Percentiles rank a stretch among this genome's conserved stretches.
Evolutionary conservation across 2,888 invertebrate species (phyloP).

Genomic region (Melanostoma mellinum): DNA sequence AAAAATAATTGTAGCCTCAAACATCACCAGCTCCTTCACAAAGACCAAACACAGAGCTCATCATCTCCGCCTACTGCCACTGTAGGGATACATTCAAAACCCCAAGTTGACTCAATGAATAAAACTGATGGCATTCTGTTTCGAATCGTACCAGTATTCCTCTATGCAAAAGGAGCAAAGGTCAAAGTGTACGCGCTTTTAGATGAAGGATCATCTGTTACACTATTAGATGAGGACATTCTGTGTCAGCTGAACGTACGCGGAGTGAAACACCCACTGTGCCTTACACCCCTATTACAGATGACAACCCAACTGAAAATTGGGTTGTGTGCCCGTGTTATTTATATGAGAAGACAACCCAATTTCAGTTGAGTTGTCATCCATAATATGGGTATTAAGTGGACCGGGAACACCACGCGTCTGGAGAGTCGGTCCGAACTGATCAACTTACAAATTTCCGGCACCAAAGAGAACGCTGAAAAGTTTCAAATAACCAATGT

Average conservation of each 20-base stretch:
- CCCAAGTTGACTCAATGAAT: background rate
- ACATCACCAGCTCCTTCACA: slow-evolving; percentile 23
- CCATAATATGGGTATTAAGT: too few species aligned
- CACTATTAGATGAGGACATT: background rate
- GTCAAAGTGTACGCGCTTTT: background rate
- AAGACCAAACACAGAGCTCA: background rate
- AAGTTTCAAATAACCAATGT: background rate
- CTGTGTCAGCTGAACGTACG: background rate
- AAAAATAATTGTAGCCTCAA: slow-evolving; percentile 5
- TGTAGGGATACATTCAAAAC: background rate
- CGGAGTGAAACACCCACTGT: background rate
- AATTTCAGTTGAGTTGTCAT: too few species aligned
- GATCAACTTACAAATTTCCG: slow-evolving; percentile 7
- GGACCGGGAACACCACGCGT: background rate
- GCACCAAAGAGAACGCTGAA: background rate
- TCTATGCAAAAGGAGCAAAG: background rate
- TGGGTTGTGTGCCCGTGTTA: too few species aligned
- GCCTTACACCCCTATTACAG: too few species aligned
- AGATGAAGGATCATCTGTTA: slow-evolving; percentile 1
- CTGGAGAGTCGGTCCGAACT: background rate
- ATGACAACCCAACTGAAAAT: too few species aligned
- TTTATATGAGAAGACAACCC: too few species aligned
- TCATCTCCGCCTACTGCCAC: background rate
- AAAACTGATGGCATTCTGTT: background rate
- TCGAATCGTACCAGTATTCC: slow-evolving; percentile 1